A percentile compares a stretch with the other conserved stretches of the same genome.
Conservation (phyloP, 1,140 invertebrate genomes). For the Drosophila sulfurigaster region DNA sequence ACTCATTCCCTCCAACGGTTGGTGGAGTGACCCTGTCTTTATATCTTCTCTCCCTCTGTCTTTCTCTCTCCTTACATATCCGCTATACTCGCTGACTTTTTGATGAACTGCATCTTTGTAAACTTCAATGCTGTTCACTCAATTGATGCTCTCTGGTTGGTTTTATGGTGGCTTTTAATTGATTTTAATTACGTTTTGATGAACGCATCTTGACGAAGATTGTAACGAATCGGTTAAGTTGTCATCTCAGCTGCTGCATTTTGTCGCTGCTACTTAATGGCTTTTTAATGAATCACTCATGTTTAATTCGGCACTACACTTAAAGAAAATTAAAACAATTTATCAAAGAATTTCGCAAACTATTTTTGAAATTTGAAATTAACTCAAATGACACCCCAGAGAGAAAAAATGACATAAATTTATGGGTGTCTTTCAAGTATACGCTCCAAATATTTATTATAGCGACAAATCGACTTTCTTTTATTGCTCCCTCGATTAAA, state of each 20-base stretch:
- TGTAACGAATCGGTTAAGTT: conserved; percentile 50
- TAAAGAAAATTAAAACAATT: background rate
- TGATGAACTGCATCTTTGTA: conserved; percentile 37
- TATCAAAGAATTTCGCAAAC: background rate
- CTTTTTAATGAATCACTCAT: conserved; percentile 59
- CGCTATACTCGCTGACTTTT: conserved; percentile 1
- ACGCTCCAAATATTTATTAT: background rate
- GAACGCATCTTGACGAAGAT: conserved; percentile 47
- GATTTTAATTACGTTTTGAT: conserved; percentile 78
- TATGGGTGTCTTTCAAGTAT: background rate
- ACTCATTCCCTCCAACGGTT: conserved; percentile 10
- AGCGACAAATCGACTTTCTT: background rate
- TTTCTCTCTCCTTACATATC: conserved; percentile 5
- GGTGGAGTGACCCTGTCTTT: background rate
- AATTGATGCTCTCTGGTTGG: conserved; percentile 33
- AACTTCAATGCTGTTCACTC: conserved; percentile 33
- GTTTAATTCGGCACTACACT: conserved; percentile 2
- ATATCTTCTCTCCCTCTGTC: background rate
- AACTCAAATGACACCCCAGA: background rate
- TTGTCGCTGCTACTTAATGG: conserved; percentile 45
- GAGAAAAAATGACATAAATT: background rate
- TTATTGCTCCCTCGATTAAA: background rate
- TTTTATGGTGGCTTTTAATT: conserved; percentile 63
- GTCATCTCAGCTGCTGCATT: conserved; percentile 60
- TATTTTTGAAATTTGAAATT: background rate